phyloP scores from a whole-genome alignment of 2,888 invertebrate species.

The Mimas tiliae region DNA sequence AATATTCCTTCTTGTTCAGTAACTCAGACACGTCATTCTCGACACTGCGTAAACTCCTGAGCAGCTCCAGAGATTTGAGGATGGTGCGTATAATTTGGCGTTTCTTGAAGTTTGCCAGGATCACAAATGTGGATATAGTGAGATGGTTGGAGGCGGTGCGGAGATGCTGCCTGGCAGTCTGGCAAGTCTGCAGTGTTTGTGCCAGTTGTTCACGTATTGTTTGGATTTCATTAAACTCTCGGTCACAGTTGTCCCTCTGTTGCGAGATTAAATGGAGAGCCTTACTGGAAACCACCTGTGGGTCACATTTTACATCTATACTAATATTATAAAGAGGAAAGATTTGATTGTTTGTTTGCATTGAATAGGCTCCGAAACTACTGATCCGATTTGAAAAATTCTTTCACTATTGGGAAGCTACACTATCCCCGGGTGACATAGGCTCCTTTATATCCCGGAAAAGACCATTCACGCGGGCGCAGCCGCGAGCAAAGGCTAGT shows the following conservation, averaged over 20 bases:
- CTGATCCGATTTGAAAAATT: too few species aligned
- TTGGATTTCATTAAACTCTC: conserved; percentile 92
- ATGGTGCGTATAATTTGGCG: conserved; percentile 92
- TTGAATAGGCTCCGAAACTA: neutral
- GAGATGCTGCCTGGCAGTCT: conserved; percentile 89
- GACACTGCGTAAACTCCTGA: conserved; percentile 88
- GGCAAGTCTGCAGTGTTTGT: conserved; percentile 89
- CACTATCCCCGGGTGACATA: too few species aligned
- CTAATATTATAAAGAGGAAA: conserved; percentile 5
- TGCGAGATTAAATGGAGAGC: conserved; percentile 96
- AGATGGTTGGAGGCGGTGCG: conserved; percentile 92
- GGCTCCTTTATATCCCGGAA: too few species aligned
- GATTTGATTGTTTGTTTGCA: too few species aligned
- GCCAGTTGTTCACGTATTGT: conserved; percentile 89
- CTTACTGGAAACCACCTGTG: conserved; percentile 95
- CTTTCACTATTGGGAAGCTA: too few species aligned
- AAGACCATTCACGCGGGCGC: too few species aligned
- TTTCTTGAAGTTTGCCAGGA: conserved; percentile 96
- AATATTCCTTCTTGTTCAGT: conserved; percentile 93
- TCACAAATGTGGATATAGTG: conserved; percentile 93
- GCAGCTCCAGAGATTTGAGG: conserved; percentile 87
- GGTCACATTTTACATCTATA: too few species aligned
- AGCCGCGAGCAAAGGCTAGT: too few species aligned
- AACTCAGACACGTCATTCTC: conserved; percentile 93
- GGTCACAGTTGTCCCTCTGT: conserved; percentile 94